phyloP scores from a whole-genome alignment of 2,113 vertebrate species.

The Proteles cristata region DNA sequence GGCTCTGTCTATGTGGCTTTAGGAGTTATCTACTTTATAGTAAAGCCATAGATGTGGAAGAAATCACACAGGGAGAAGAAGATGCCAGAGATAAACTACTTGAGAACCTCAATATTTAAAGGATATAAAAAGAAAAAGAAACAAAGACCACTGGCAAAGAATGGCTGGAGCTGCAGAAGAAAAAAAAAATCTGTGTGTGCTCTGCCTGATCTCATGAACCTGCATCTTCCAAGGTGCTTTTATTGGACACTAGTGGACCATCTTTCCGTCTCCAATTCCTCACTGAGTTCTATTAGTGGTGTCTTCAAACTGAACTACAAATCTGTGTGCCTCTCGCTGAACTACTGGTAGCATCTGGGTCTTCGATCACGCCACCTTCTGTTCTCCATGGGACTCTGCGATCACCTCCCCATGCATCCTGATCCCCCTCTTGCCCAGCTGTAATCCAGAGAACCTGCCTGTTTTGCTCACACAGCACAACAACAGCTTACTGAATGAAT shows the following conservation, averaged over 20 bases:
- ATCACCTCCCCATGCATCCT: rapidly evolving
- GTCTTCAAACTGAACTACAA: background rate
- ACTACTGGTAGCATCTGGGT: background rate
- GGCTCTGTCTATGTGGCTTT: background rate
- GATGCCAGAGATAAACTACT: background rate
- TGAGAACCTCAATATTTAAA: background rate
- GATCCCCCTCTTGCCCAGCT: background rate
- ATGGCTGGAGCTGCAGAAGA: background rate
- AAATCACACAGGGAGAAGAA: background rate
- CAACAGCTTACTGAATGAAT: background rate
- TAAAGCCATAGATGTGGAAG: background rate
- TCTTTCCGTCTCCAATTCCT: background rate
- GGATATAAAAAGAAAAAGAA: background rate
- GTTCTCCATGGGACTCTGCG: background rate
- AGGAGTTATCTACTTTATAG: background rate
- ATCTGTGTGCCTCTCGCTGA: background rate
- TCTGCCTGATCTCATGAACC: background rate
- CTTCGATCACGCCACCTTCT: background rate
- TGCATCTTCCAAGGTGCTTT: background rate
- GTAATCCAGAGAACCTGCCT: background rate
- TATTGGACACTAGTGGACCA: background rate
- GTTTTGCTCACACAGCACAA: background rate
- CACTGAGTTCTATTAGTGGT: background rate
- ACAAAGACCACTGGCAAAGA: background rate
- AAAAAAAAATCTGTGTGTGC: background rate